Conservation (phyloP, 2,113 vertebrate genomes). For the Peucedramus taeniatus region DNA sequence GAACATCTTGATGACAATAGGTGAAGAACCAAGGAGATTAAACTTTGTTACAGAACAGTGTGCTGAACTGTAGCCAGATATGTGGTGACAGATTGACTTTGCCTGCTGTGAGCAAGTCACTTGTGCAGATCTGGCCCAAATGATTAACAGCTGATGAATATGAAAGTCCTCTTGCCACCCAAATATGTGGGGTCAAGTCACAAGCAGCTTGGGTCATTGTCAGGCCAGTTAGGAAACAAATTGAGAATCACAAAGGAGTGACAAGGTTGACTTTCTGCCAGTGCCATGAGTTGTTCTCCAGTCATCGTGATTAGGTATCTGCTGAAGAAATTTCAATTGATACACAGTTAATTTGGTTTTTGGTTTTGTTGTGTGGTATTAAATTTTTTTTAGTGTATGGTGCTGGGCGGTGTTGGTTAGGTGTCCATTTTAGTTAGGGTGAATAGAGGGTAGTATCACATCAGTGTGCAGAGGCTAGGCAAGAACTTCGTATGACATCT, state of each 20-base stretch:
- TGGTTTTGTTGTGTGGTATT: not conserved
- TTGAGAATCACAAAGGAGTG: not conserved
- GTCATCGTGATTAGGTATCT: not conserved
- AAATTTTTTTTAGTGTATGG: not conserved
- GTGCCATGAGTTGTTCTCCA: not conserved
- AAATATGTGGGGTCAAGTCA: not conserved
- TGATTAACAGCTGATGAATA: not conserved
- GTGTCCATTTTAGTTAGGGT: not conserved
- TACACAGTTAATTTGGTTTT: not conserved
- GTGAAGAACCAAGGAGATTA: not conserved
- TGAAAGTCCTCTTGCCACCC: not conserved
- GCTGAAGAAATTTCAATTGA: not conserved
- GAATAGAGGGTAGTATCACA: not conserved
- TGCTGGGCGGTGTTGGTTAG: not conserved
- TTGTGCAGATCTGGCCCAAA: not conserved
- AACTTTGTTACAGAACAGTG: not conserved
- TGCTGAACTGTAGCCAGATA: not conserved
- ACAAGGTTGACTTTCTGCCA: not conserved
- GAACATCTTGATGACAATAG: not conserved
- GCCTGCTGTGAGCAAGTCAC: not conserved
- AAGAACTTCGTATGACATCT: not conserved
- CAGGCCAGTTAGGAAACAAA: not conserved
- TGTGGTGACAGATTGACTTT: not conserved
- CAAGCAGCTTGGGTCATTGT: not conserved
- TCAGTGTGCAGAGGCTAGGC: not conserved